Evolutionary conservation across 1,140 invertebrate genomes (phyloP).

Genomic region (Drosophila sp.): DNA sequence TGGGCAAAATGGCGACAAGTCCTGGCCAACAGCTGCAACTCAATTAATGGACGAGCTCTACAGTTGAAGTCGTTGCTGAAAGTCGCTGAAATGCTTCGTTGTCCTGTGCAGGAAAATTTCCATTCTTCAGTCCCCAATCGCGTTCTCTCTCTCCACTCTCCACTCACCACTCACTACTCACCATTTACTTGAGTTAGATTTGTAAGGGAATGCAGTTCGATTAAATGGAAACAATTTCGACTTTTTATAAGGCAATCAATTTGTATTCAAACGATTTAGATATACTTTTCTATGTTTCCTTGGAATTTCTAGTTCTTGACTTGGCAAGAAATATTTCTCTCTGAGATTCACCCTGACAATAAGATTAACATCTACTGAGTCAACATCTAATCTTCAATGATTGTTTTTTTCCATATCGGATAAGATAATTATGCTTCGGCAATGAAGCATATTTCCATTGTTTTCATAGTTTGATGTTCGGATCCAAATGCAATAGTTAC

Average conservation of each 20-base stretch:
- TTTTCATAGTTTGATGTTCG: no score
- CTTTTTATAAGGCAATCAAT: slow-evolving; percentile 3
- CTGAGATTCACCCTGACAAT: no score
- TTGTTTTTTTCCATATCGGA: no score
- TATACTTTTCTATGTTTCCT: no score
- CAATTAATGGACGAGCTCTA: slow-evolving; percentile 28
- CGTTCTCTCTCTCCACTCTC: background rate
- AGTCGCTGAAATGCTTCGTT: slow-evolving; percentile 1
- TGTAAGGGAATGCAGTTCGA: background rate
- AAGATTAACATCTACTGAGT: no score
- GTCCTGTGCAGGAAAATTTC: background rate
- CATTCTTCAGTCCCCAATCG: background rate
- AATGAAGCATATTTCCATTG: no score
- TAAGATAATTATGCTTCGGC: no score
- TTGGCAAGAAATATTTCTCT: no score
- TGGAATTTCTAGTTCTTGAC: no score
- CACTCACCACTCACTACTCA: background rate
- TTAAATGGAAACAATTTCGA: background rate
- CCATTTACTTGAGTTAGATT: background rate
- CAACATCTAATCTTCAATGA: no score
- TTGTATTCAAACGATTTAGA: background rate
- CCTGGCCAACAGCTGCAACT: slow-evolving; percentile 42
- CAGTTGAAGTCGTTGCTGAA: background rate
- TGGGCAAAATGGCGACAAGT: slow-evolving; percentile 6
- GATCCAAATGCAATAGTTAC: background rate